Percentiles rank a stretch among this genome's conserved stretches.
These are phyloP conservation scores for Cygnus buccinator DNA, from an alignment of 2,113 vertebrate species.

Conservation along the genomic window DNA sequence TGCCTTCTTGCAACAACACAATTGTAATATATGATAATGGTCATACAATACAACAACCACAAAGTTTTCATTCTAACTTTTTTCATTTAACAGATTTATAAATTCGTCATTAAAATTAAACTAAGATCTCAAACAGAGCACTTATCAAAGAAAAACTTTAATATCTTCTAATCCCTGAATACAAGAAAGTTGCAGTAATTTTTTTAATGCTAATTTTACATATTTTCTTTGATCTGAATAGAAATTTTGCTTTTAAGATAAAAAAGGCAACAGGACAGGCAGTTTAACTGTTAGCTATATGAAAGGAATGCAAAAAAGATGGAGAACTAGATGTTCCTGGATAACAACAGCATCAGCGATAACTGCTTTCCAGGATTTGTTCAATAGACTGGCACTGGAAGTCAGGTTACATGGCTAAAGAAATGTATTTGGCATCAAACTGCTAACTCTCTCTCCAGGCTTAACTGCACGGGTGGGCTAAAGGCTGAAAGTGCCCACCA, in stretches of 20 bases:
- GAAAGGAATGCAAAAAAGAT: not conserved
- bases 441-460: not conserved
- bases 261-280: not conserved
- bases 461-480: not conserved
- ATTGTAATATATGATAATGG: not conserved
- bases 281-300: not conserved
- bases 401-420: not conserved
- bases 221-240: not conserved
- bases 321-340: not conserved
- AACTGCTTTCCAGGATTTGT: not conserved
- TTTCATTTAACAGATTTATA: not conserved
- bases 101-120: not conserved
- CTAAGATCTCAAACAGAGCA: not conserved
- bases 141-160: not conserved
- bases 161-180: not conserved
- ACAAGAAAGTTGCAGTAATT: not conserved
- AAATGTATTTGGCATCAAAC: not conserved
- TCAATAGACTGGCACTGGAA: not conserved
- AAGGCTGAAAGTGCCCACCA: not conserved
- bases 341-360: not conserved
- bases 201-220: not conserved
- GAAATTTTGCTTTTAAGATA: not conserved
- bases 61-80: not conserved
- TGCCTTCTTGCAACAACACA: not conserved
- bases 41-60: not conserved